Conservation (phyloP, 2,888 invertebrate genomes). For the Melanargia galathea region DNA sequence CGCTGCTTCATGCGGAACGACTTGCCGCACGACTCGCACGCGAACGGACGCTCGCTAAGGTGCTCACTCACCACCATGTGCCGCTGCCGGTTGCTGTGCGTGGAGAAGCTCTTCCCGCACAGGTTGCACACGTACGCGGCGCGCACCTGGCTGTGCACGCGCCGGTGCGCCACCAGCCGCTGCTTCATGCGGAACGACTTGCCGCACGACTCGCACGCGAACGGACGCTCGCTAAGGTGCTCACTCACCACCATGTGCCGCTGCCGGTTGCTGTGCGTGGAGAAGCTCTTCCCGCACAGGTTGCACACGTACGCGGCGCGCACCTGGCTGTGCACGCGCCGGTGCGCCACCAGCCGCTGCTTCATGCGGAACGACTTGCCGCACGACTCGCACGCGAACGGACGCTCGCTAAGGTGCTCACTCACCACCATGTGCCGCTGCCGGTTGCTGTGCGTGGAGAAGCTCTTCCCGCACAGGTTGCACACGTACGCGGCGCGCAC, state of each 20-base stretch:
- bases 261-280: conserved; percentile 69
- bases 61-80: conserved; percentile 73
- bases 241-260: conserved; percentile 75
- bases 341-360: conserved; percentile 66
- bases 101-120: conserved; percentile 71
- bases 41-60: conserved; percentile 64
- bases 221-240: conserved; percentile 59
- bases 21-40: conserved; percentile 69
- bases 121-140: conserved; percentile 58
- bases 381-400: conserved; percentile 71
- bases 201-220: conserved; percentile 68
- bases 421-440: conserved; percentile 76
- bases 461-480: conserved; percentile 65
- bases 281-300: conserved; percentile 70
- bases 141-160: conserved; percentile 60
- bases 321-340: conserved; percentile 60
- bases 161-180: conserved; percentile 64
- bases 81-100: conserved; percentile 68
- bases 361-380: conserved; percentile 70
- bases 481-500: conserved; percentile 59
- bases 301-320: conserved; percentile 58
- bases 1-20: conserved; percentile 69
- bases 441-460: conserved; percentile 69
- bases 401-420: conserved; percentile 56
- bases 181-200: conserved; percentile 71